These are phyloP conservation scores for Notechis scutatus DNA, from an alignment of 2,113 vertebrate species.

Conservation along the genomic window DNA sequence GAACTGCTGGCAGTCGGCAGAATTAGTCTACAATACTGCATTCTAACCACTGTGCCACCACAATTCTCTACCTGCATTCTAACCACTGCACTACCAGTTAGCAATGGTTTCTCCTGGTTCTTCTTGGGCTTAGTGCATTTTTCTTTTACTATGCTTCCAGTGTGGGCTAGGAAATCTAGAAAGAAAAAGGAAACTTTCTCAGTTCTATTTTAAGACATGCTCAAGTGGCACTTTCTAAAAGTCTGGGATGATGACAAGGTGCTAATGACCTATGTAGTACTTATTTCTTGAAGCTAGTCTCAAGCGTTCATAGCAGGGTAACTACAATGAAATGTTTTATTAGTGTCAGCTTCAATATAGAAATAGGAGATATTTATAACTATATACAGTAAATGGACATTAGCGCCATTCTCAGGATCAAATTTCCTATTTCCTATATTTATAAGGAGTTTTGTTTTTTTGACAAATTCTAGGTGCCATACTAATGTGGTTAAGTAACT, in stretches of 20 bases:
- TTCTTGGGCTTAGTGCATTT: background rate
- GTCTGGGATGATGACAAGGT: background rate
- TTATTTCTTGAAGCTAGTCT: background rate
- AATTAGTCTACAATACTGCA: background rate
- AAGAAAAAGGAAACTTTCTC: background rate
- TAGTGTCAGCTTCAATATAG: background rate
- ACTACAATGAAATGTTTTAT: background rate
- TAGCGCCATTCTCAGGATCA: background rate
- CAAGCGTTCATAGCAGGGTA: background rate
- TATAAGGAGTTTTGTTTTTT: no score
- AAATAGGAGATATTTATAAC: background rate
- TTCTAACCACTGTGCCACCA: no score
- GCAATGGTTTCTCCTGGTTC: background rate
- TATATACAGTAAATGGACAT: background rate
- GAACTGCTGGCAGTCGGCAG: background rate
- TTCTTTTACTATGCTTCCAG: background rate
- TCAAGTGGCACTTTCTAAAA: background rate
- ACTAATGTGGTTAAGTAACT: background rate
- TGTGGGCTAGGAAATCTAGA: background rate
- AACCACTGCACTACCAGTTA: background rate
- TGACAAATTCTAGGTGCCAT: background rate
- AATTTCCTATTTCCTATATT: background rate
- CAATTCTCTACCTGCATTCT: no score
- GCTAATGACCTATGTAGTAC: background rate
- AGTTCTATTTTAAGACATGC: background rate